phyloP scores from a whole-genome alignment of 1,140 invertebrate genomes.

The Philopotamus ludificatus region DNA sequence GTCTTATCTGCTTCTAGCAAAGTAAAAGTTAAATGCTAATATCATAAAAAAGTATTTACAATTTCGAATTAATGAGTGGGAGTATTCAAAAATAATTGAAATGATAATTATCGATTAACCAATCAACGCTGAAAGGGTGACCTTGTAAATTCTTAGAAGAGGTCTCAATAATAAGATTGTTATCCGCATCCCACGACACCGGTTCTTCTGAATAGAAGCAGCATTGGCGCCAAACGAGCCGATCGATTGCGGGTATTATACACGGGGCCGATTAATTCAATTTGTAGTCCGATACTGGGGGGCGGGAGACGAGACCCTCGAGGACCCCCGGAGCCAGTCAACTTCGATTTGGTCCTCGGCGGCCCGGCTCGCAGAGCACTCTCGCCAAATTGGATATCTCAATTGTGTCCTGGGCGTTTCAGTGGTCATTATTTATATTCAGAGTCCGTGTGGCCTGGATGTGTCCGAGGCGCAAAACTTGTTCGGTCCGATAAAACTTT shows the following conservation, averaged over 20 bases:
- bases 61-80: not conserved
- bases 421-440: not conserved
- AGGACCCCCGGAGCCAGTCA: constrained; percentile 5
- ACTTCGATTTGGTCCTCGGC: not conserved
- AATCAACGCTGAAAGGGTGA: no score
- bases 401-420: not conserved
- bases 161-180: no score
- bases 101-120: no score
- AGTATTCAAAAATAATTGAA: not conserved
- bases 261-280: constrained; percentile 39
- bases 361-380: not conserved
- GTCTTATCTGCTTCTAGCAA: no score
- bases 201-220: no score
- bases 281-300: constrained; percentile 36
- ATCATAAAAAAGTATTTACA: not conserved
- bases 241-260: constrained; percentile 6
- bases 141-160: no score
- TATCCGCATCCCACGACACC: no score
- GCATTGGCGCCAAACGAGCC: no score
- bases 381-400: constrained; percentile 24
- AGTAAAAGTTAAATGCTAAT: not conserved
- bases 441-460: not conserved
- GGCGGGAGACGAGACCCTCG: not conserved
- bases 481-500: no score
- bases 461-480: no score